These are phyloP conservation scores for Drosophila neocordata DNA, from an alignment of 1,140 invertebrate genomes.

Conservation along the genomic window DNA sequence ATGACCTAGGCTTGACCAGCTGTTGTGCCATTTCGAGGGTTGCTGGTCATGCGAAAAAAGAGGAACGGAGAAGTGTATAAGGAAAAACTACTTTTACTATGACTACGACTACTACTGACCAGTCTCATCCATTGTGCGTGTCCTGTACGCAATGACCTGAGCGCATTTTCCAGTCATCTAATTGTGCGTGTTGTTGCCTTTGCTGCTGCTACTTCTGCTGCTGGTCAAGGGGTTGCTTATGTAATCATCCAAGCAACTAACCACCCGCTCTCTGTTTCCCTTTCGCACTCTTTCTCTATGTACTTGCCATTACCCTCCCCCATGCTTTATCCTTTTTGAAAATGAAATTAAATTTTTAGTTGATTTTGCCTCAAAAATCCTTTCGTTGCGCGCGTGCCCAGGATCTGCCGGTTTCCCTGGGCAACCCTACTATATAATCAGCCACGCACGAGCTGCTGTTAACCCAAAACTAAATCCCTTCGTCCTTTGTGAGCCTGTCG, in stretches of 20 bases:
- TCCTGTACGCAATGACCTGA: slow-evolving; percentile 18
- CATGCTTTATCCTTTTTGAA: slow-evolving; percentile 1
- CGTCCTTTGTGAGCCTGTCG: slow-evolving; percentile 66
- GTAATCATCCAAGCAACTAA: slow-evolving; percentile 7
- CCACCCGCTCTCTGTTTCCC: background rate
- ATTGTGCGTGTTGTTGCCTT: slow-evolving; percentile 27
- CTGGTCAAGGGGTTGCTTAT: slow-evolving; percentile 61
- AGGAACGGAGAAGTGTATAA: too few species aligned
- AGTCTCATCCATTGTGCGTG: slow-evolving; percentile 25
- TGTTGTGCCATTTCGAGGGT: slow-evolving; percentile 66
- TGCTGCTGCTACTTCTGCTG: slow-evolving; percentile 1
- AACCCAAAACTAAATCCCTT: slow-evolving; percentile 30
- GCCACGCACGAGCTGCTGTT: slow-evolving; percentile 46
- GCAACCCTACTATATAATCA: slow-evolving; percentile 72
- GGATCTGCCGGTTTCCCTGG: slow-evolving; percentile 19
- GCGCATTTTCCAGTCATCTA: slow-evolving; percentile 53
- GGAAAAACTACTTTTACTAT: background rate
- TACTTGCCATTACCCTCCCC: background rate
- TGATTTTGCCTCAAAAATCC: slow-evolving; percentile 45
- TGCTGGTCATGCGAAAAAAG: slow-evolving; percentile 69
- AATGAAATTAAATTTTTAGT: slow-evolving; percentile 40
- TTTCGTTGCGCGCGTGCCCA: slow-evolving; percentile 68
- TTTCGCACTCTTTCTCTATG: background rate
- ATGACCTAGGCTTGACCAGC: slow-evolving; percentile 57
- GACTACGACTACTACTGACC: slow-evolving; percentile 45